Conservation (phyloP, 1,140 invertebrate genomes). For the Drosophila saltans region DNA sequence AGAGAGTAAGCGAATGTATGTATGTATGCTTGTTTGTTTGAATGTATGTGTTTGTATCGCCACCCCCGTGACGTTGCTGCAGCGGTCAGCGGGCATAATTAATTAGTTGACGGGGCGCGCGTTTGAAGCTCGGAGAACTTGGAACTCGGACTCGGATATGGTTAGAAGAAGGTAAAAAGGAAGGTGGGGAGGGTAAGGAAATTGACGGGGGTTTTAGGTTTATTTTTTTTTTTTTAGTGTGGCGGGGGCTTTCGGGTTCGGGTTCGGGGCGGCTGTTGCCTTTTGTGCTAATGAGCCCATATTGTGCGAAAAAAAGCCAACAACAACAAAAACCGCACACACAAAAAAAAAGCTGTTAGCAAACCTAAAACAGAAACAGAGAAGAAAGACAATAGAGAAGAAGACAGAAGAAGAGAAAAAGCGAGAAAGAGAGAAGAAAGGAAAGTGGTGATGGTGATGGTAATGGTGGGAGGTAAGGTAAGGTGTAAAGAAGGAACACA, state of each 20-base stretch:
- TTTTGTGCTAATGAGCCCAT: conserved; percentile 76
- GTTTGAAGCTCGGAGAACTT: conserved; percentile 42
- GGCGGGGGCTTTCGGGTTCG: background rate
- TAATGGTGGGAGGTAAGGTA: no score
- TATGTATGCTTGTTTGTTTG: background rate
- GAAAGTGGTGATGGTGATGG: background rate
- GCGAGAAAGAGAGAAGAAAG: background rate
- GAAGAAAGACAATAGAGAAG: conserved; percentile 13
- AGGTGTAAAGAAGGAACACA: conserved; percentile 18
- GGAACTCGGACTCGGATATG: conserved; percentile 44
- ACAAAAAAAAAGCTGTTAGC: conserved; percentile 10
- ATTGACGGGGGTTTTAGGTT: conserved; percentile 5
- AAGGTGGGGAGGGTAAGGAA: background rate
- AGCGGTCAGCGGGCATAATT: conserved; percentile 62
- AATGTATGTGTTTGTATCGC: conserved; percentile 19
- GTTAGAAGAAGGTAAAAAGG: background rate
- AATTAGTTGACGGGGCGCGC: conserved; percentile 66
- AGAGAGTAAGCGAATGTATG: conserved; percentile 39
- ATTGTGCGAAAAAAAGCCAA: conserved; percentile 69
- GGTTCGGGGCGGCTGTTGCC: conserved; percentile 24
- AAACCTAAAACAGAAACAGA: conserved; percentile 34
- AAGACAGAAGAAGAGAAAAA: background rate
- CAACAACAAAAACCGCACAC: conserved; percentile 35
- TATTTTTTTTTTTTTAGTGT: no score
- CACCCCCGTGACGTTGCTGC: conserved; percentile 79